A percentile compares a stretch with the other conserved stretches of the same genome.
These are phyloP conservation scores for Drosophila fuyamai DNA, from an alignment of 1,140 invertebrate species.

Conservation along the genomic window DNA sequence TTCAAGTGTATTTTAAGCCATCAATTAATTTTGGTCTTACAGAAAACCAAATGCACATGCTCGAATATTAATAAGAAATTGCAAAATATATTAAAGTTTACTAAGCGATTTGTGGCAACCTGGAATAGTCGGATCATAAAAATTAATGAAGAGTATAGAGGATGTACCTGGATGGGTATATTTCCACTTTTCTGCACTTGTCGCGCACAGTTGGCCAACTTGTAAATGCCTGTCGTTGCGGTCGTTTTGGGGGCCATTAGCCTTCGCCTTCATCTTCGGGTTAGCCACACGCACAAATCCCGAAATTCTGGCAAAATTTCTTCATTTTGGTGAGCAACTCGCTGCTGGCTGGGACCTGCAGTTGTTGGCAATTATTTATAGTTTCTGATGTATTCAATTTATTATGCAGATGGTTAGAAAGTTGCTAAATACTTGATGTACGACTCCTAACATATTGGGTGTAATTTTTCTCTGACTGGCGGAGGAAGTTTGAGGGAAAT, in stretches of 20 bases:
- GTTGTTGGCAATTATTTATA: constrained; percentile 83
- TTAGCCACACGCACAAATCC: constrained; percentile 60
- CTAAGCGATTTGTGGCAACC: too few species aligned
- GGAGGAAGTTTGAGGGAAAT: constrained; percentile 21
- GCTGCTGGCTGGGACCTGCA: constrained; percentile 62
- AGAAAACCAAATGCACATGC: too few species aligned
- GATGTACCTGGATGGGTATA: constrained; percentile 2
- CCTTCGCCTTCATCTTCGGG: constrained; percentile 59
- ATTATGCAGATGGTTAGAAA: constrained; percentile 79
- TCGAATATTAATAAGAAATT: too few species aligned
- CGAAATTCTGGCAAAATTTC: constrained; percentile 82
- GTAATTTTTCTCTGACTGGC: constrained; percentile 46
- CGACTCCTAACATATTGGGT: constrained; percentile 72
- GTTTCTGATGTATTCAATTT: constrained; percentile 83
- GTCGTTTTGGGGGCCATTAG: constrained; percentile 66
- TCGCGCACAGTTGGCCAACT: constrained; percentile 69
- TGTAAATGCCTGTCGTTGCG: constrained; percentile 59
- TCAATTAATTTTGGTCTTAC: too few species aligned
- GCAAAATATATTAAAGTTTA: too few species aligned
- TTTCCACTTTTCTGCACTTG: constrained; percentile 65
- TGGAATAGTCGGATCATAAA: too few species aligned
- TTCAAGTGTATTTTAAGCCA: too few species aligned
- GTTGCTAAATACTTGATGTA: constrained; percentile 78
- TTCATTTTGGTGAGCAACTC: constrained; percentile 63
- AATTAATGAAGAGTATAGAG: background rate